These are phyloP conservation scores for Bujurquina vittata DNA, from an alignment of 2,113 vertebrate genomes.

Conservation along the genomic window DNA sequence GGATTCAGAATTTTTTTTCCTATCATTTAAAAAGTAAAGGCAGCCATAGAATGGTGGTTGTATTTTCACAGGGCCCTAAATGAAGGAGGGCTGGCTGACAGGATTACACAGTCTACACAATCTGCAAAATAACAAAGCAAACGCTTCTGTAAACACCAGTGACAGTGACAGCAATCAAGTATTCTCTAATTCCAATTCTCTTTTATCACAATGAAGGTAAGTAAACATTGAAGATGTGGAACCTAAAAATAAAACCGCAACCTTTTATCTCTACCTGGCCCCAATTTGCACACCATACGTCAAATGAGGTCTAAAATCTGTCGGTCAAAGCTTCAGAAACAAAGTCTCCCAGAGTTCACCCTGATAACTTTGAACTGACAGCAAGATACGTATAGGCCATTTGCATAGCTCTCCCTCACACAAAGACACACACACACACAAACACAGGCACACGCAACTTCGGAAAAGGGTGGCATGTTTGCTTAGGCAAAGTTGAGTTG, in stretches of 20 bases:
- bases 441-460: conserved; percentile 9
- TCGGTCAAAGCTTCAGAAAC: conserved; percentile 23
- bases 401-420: conserved; percentile 72
- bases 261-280: conserved; percentile 34
- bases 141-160: conserved; percentile 72
- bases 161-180: conserved; percentile 65
- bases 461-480: conserved; percentile 56
- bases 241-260: conserved; percentile 41
- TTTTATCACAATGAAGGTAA: conserved; percentile 45
- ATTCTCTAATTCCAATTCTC: conserved; percentile 47
- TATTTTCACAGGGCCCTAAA: conserved; percentile 49
- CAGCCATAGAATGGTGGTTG: conserved; percentile 46
- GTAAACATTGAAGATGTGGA: conserved; percentile 47
- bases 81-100: conserved; percentile 28
- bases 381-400: conserved; percentile 54
- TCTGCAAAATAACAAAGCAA: conserved; percentile 55
- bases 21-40: conserved; percentile 46
- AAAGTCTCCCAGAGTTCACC: conserved; percentile 19
- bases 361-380: conserved; percentile 24
- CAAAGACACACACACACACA: background rate
- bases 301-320: conserved; percentile 45
- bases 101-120: conserved; percentile 47
- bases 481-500: conserved; percentile 70
- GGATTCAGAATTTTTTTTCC: background rate
- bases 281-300: conserved; percentile 25